Percentiles rank a stretch among this genome's conserved stretches.
These are phyloP conservation scores for Vicugna pacos DNA, from an alignment of 2,113 vertebrate genomes.

Conservation along the genomic window DNA sequence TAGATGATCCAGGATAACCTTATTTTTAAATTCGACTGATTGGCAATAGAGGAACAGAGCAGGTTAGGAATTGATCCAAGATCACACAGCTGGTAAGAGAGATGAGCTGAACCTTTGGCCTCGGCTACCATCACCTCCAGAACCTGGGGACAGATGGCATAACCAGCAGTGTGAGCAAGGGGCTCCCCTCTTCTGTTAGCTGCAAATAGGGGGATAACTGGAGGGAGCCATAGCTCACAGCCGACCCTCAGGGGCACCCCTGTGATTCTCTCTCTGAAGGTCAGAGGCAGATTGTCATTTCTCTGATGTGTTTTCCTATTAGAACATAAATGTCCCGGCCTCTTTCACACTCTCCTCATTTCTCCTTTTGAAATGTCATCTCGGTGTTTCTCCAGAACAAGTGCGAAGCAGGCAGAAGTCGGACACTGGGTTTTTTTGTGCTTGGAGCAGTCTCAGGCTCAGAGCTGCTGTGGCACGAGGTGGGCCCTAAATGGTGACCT, in stretches of 20 bases:
- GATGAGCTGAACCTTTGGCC: not conserved
- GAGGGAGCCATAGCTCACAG: not conserved
- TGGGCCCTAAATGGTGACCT: not conserved
- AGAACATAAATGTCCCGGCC: not conserved
- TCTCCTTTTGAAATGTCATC: not conserved
- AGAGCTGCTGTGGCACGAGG: not conserved
- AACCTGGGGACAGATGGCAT: accelerated
- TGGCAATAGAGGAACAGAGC: not conserved
- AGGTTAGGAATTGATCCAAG: not conserved
- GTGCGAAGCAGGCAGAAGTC: not conserved
- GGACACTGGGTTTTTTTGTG: not conserved
- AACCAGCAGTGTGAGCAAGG: not conserved
- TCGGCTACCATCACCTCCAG: not conserved
- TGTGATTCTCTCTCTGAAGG: not conserved
- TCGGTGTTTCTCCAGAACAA: not conserved
- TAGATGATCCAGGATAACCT: not conserved
- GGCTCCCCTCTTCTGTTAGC: not conserved
- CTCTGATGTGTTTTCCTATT: not conserved
- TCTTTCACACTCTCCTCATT: not conserved
- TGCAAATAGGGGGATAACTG: no score
- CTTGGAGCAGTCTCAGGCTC: not conserved
- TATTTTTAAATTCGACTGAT: not conserved
- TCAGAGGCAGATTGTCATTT: accelerated
- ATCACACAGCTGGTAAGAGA: not conserved
- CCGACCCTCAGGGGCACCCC: accelerated